Base-by-base conservation (phyloP, 2,797 vertebrate genomes). In the Liparis tanakae region DNA sequence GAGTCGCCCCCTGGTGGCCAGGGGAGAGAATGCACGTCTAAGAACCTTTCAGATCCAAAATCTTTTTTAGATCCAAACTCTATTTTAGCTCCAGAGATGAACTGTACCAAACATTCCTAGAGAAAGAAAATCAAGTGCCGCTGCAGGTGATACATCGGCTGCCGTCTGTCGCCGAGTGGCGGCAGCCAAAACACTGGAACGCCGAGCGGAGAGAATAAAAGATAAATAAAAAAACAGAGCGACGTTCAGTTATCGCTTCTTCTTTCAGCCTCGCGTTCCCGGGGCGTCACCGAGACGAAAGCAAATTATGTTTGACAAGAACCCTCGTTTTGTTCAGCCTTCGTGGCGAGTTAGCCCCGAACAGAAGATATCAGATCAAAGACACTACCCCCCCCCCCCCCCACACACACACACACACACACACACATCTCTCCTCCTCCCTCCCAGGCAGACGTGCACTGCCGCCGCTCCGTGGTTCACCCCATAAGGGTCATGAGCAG, bases 281-380 rank as follows among this genome's bases (percentile, higher is more conserved):
- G 66, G 68, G 79, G 87, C 76, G 41, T 79, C 74, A 85, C 81
- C 74, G 67, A 88, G 88, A 89, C 80, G 36, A 93, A 89, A 92
- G 88, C 80, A 84, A 91, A 90, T 90, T 84, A 87, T 86, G 86
- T 90, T 86, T 82, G 89, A 93, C 91, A 92, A 92, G 93, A 78
- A 87, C 70, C 57, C 74, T 79, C 84, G 88, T 87, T 91, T 92
- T 91, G 86, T 92, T 92, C 87, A 70, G 84, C 80, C 72, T 87
- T 90, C 90, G 82, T 66, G 85, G 81, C 61, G 50, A 87, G 78
- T 89, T 90, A 85, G 78, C 64, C 80, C 46, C 46, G 67, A 86
- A 81, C 87, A 76, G 78, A 67, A 85, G 83, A 87, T 85, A 85
- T 55, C 91, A 90, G 85, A 92, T 92, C 91, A 92, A 93, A 94